Percentiles rank a stretch among this genome's conserved stretches.
phyloP scores from a whole-genome alignment of 1,140 invertebrate genomes.

The Zaprionus ornatus region DNA sequence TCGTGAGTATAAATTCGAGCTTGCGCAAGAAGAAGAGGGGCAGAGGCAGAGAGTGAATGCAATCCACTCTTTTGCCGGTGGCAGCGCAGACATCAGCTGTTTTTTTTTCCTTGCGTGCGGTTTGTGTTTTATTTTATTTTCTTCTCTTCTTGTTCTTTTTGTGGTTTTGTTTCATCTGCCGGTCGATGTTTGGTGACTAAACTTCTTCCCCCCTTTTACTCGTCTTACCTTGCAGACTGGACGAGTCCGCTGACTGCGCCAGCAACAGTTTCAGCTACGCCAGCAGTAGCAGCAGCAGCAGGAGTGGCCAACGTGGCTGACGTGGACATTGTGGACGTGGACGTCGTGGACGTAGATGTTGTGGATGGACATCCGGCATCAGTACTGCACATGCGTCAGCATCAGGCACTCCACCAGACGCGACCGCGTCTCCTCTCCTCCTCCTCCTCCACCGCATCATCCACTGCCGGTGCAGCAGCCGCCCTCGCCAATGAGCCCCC shows the following conservation, averaged over 20 bases:
- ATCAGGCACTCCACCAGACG: conserved; percentile 61
- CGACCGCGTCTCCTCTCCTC: conserved; percentile 41
- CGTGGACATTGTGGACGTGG: conserved; percentile 37
- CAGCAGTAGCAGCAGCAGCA: conserved; percentile 23
- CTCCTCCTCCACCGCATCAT: conserved; percentile 19
- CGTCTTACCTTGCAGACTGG: conserved; percentile 70
- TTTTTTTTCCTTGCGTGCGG: conserved; percentile 48
- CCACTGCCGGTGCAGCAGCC: conserved; percentile 7
- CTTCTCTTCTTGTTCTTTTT: conserved; percentile 14
- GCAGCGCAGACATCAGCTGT: conserved; percentile 69
- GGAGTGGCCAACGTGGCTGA: conserved; percentile 39
- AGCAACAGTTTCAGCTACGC: conserved; percentile 24
- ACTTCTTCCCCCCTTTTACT: conserved; percentile 26
- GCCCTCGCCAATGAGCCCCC: conserved; percentile 39
- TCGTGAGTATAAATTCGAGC: conserved; percentile 46
- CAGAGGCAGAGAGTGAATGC: conserved; percentile 17
- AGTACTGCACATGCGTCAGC: conserved; percentile 74
- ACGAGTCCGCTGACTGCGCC: conserved; percentile 70
- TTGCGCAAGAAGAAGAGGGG: conserved; percentile 34
- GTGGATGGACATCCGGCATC: conserved; percentile 74
- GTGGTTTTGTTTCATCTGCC: conserved; percentile 47
- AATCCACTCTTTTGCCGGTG: conserved; percentile 31
- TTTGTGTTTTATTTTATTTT: conserved; percentile 8
- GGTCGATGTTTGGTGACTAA: conserved; percentile 61
- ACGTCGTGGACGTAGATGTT: conserved; percentile 64